Percentiles rank a stretch among this genome's conserved stretches.
Evolutionary conservation across 2,113 vertebrate genomes (phyloP).

Genomic region (Ammodytes dubius): DNA sequence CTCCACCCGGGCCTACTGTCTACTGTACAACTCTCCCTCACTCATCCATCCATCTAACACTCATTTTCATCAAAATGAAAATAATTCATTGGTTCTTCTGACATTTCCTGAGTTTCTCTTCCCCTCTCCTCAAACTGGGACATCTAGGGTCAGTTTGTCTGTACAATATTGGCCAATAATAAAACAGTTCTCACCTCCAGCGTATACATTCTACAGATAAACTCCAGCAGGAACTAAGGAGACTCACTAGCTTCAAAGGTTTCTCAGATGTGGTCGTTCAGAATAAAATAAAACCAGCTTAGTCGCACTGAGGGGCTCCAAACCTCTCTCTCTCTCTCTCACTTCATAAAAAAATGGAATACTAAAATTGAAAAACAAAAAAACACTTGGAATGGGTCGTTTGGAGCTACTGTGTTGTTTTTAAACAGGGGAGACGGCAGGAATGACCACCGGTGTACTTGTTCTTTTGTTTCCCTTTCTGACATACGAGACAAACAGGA

Average conservation of each 20-base stretch:
- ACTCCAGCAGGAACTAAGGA: conserved; percentile 50
- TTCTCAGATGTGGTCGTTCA: conserved; percentile 24
- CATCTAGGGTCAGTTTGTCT: conserved; percentile 46
- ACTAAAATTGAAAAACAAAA: conserved; percentile 15
- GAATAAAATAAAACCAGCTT: conserved; percentile 65
- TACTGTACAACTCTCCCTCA: conserved; percentile 33
- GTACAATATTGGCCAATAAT: conserved; percentile 58
- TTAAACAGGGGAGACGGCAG: conserved; percentile 40
- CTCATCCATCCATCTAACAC: conserved; percentile 13
- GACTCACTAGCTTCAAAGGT: conserved; percentile 35
- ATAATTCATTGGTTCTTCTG: conserved; percentile 71
- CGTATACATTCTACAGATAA: conserved; percentile 60
- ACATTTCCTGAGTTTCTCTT: conserved; percentile 82
- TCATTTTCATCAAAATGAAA: conserved; percentile 53
- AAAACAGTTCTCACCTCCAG: conserved; percentile 35
- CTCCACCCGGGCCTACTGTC: conserved; percentile 33
- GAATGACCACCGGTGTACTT: conserved; percentile 44
- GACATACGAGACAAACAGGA: conserved; percentile 25
- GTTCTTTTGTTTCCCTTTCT: conserved; percentile 48
- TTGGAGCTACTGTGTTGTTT: conserved; percentile 17
- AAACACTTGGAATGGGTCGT: conserved; percentile 61
- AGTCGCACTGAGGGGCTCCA: conserved; percentile 4
- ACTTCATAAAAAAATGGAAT: conserved; percentile 36
- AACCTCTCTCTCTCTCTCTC: conserved; percentile 21
- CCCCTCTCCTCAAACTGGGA: conserved; percentile 46